These are phyloP conservation scores for Oryzias dopingdopingensis DNA, from an alignment of 2,797 vertebrate species.

Conservation along the genomic window DNA sequence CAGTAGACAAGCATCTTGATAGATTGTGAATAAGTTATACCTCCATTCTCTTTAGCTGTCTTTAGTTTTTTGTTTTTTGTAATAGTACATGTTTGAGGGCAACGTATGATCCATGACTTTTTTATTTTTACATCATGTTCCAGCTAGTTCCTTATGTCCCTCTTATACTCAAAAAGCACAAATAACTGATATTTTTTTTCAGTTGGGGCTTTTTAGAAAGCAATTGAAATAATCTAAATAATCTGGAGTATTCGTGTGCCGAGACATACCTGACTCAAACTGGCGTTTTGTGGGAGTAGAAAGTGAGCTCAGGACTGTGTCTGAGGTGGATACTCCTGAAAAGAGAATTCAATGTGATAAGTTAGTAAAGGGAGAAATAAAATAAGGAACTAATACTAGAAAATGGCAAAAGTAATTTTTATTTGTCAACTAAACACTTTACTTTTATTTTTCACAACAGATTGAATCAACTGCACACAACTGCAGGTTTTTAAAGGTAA, in stretches of 20 bases:
- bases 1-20: too few species aligned
- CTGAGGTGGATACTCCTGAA: slow-evolving; percentile 90
- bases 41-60: too few species aligned
- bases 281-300: slow-evolving; percentile 94
- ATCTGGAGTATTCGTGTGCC: slow-evolving; percentile 7
- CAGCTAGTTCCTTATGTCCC: too few species aligned
- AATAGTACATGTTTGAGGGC: slow-evolving; percentile 26
- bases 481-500: not conserved
- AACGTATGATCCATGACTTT: slow-evolving; percentile 18
- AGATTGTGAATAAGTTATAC: too few species aligned
- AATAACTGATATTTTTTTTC: too few species aligned
- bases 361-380: not conserved
- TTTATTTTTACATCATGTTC: too few species aligned
- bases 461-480: not conserved
- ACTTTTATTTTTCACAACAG: slow-evolving; percentile 7
- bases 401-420: not conserved
- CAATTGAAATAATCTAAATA: slow-evolving; percentile 10
- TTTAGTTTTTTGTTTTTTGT: slow-evolving; percentile 16
- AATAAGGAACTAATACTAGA: not conserved
- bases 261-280: slow-evolving; percentile 87
- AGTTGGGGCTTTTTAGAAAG: too few species aligned
- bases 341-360: not conserved
- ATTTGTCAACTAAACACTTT: not conserved
- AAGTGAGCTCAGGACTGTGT: slow-evolving; percentile 88
- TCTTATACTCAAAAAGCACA: too few species aligned